phyloP scores from a whole-genome alignment of 2,888 invertebrate genomes.

The Melinopterus prodromus region DNA sequence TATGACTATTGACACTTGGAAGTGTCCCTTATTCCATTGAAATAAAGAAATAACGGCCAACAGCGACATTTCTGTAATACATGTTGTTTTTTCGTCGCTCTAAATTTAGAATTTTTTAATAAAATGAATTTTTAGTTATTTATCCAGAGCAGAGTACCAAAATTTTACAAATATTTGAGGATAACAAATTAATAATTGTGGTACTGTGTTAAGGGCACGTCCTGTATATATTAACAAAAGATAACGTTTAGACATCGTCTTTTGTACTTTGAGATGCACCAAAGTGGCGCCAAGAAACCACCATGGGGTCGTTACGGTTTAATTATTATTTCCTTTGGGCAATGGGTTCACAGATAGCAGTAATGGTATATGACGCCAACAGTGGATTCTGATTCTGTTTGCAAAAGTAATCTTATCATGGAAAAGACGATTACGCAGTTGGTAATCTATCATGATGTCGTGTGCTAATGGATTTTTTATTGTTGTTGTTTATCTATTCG shows the following conservation, averaged over 20 bases:
- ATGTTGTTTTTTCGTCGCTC: no score
- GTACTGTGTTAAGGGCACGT: not conserved
- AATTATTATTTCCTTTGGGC: not conserved
- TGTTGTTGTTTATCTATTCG: not conserved
- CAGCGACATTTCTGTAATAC: no score
- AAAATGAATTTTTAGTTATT: no score
- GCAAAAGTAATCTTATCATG: not conserved
- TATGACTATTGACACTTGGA: not conserved
- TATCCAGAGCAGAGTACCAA: no score
- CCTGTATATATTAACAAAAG: conserved; percentile 4
- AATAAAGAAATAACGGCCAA: not conserved
- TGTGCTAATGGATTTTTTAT: not conserved
- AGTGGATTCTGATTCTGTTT: not conserved
- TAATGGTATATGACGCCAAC: not conserved
- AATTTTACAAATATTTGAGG: no score
- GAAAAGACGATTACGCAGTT: not conserved
- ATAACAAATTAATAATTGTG: no score
- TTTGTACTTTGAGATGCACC: not conserved
- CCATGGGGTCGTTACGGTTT: not conserved
- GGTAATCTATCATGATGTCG: not conserved
- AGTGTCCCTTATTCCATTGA: not conserved
- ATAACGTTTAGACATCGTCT: not conserved
- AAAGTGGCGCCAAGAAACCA: not conserved
- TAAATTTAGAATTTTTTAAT: no score
- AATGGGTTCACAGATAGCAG: not conserved